A percentile compares a stretch with the other conserved stretches of the same genome.
Conservation (phyloP, 2,113 vertebrate species). For the Lichenostomus cassidix region DNA sequence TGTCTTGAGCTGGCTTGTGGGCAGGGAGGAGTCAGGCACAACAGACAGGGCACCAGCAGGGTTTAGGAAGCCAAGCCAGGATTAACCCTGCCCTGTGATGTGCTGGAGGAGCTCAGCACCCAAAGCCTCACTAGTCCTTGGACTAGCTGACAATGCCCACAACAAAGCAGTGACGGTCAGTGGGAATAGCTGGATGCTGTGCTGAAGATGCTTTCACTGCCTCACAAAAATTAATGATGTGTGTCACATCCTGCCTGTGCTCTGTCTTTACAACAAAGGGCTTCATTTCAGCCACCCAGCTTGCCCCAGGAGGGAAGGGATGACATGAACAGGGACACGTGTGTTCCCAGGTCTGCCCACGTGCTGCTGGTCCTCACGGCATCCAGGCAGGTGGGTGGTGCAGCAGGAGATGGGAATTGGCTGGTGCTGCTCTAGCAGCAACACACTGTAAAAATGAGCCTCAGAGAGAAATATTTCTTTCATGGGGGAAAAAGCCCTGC, state of each 20-base stretch:
- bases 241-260: not conserved
- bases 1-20: not conserved
- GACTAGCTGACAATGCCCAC: not conserved
- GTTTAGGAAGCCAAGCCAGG: slow-evolving; percentile 12
- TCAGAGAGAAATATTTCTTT: not conserved
- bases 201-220: not conserved
- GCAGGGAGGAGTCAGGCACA: not conserved
- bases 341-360: not conserved
- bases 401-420: not conserved
- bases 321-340: not conserved
- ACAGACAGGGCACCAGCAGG: not conserved
- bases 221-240: not conserved
- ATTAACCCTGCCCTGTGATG: not conserved
- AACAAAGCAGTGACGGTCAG: not conserved
- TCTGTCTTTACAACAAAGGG: not conserved
- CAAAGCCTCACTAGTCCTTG: not conserved
- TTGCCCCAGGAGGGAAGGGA: not conserved
- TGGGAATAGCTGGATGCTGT: not conserved
- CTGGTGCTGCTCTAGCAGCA: not conserved
- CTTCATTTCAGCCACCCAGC: not conserved
- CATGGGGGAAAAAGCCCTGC: not conserved
- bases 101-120: not conserved
- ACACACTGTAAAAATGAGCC: not conserved
- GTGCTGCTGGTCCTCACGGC: not conserved
- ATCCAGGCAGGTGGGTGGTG: not conserved